Percentiles rank a stretch among this genome's conserved stretches.
phyloP scores from a whole-genome alignment of 2,888 invertebrate genomes.

The Sphaerophoria rueppellii region DNA sequence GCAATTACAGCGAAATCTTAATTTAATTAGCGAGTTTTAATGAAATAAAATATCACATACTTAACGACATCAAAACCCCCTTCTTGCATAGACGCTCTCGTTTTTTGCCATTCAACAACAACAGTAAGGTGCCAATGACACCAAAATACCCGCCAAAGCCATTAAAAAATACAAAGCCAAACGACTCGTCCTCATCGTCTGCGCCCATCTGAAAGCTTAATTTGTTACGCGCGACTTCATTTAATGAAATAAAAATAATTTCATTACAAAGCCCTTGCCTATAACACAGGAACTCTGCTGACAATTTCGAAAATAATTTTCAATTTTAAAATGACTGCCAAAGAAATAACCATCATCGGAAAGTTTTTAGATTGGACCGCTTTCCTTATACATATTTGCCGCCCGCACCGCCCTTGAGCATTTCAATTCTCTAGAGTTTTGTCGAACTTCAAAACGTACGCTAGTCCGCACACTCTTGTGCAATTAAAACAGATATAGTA shows the following conservation, averaged over 20 bases:
- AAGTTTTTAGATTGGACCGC: neutral
- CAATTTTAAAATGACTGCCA: slow-evolving; percentile 62
- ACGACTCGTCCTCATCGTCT: slow-evolving; percentile 10
- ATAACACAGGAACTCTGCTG: slow-evolving; percentile 63
- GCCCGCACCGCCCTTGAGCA: neutral
- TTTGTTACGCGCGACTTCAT: slow-evolving; percentile 70
- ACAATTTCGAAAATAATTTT: slow-evolving; percentile 73
- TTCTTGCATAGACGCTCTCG: slow-evolving; percentile 34
- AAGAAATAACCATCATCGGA: slow-evolving; percentile 41
- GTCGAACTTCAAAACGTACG: slow-evolving; percentile 8
- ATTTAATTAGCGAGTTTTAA: slow-evolving; percentile 66
- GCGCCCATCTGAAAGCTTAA: slow-evolving; percentile 44
- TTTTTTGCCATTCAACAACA: neutral
- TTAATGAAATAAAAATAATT: slow-evolving; percentile 73
- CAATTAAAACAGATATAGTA: slow-evolving; percentile 68
- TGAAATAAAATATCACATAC: slow-evolving; percentile 64
- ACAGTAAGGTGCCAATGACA: slow-evolving; percentile 21
- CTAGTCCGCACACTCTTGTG: slow-evolving; percentile 35
- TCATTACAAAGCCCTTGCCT: slow-evolving; percentile 48
- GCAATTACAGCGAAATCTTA: slow-evolving; percentile 62
- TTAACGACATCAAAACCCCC: slow-evolving; percentile 40
- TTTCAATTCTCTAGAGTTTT: neutral
- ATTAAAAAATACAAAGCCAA: neutral
- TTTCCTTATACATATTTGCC: too few relatives aligned
- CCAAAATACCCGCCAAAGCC: neutral